phyloP scores from a whole-genome alignment of 2,888 invertebrate species.

The Papilio demoleus region DNA sequence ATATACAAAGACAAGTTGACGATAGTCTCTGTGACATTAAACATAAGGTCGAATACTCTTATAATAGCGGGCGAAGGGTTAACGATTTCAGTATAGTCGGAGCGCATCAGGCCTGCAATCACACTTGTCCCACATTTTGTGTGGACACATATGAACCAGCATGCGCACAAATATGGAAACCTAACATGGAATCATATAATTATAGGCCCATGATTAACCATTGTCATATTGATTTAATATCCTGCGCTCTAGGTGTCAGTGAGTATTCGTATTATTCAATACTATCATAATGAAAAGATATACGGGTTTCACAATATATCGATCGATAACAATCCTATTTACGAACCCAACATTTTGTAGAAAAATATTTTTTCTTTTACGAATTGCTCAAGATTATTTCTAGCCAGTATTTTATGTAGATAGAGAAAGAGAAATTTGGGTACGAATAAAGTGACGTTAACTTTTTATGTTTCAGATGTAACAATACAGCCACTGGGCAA shows the following conservation, averaged over 20 bases:
- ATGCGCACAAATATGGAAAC: conserved; percentile 66
- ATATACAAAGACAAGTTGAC: conserved; percentile 13
- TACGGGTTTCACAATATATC: no score
- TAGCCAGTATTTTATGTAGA: no score
- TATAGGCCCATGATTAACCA: conserved; percentile 69
- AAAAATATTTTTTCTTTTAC: no score
- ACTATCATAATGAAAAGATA: neutral
- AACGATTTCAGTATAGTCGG: conserved; percentile 67
- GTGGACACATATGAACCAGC: conserved; percentile 69
- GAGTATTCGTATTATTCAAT: conserved; percentile 49
- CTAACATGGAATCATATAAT: conserved; percentile 44
- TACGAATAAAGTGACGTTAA: neutral
- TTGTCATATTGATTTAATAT: conserved; percentile 74
- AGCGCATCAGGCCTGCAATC: conserved; percentile 70
- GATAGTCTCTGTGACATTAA: neutral
- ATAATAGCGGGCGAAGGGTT: conserved; percentile 52
- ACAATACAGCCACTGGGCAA: conserved; percentile 61
- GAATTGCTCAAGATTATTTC: no score
- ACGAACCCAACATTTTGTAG: no score
- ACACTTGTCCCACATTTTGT: conserved; percentile 71
- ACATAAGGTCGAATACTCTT: neutral
- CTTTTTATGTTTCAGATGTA: conserved; percentile 60
- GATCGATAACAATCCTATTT: no score
- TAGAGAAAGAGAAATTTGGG: neutral
- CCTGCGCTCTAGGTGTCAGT: conserved; percentile 69